Conservation (phyloP, 2,888 invertebrate species). For the Mythimna albipuncta region DNA sequence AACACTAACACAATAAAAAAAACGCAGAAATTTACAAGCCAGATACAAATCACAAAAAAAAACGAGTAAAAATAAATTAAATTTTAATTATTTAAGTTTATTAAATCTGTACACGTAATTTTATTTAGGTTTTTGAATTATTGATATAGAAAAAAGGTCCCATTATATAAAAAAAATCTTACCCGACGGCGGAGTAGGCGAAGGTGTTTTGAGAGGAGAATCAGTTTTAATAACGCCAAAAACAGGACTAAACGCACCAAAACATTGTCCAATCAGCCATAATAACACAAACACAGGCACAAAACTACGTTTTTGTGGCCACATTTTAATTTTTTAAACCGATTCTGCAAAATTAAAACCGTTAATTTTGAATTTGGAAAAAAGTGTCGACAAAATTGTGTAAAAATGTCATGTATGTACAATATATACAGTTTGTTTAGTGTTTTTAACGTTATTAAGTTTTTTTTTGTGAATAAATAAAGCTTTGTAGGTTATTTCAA, state of each 20-base stretch:
- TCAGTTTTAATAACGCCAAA: conserved; percentile 74
- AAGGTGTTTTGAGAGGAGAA: conserved; percentile 64
- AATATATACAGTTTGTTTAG: conserved; percentile 55
- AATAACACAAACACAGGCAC: conserved; percentile 49
- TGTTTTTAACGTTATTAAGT: conserved; percentile 59
- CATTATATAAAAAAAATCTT: conserved; percentile 70
- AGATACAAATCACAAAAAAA: conserved; percentile 34
- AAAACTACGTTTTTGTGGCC: conserved; percentile 26
- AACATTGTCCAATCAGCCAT: conserved; percentile 64
- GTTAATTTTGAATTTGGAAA: conserved; percentile 46
- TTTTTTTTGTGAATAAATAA: conserved; percentile 13
- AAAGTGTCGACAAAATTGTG: conserved; percentile 21
- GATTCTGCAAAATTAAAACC: conserved; percentile 38
- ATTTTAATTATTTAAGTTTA: conserved; percentile 7
- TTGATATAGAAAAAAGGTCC: conserved; percentile 49
- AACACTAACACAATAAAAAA: conserved; percentile 22
- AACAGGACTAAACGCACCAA: conserved; percentile 73
- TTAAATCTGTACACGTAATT: conserved; percentile 26
- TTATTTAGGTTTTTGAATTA: conserved; percentile 25
- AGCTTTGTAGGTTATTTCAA: conserved; percentile 30
- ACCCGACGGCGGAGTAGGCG: conserved; percentile 73
- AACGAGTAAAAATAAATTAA: conserved; percentile 19
- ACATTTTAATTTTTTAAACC: conserved; percentile 45
- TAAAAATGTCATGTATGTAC: conserved; percentile 47
- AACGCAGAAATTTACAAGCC: conserved; percentile 67